These are phyloP conservation scores for Lamprotornis superbus DNA, from an alignment of 2,113 vertebrate genomes.

Conservation along the genomic window DNA sequence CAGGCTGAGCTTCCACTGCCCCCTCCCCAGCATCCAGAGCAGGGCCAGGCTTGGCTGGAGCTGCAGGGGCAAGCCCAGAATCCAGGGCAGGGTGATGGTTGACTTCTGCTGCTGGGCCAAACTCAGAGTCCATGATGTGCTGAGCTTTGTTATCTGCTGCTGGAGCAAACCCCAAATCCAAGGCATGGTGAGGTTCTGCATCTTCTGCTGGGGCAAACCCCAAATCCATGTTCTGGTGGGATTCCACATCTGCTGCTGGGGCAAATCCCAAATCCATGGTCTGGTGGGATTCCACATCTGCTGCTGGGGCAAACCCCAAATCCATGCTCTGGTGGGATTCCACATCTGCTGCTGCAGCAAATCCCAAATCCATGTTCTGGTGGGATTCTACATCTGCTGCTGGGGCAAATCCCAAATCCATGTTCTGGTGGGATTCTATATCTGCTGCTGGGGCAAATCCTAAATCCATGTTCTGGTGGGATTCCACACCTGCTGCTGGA, in stretches of 20 bases:
- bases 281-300: accelerated
- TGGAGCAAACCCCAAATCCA: neutral
- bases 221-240: accelerated
- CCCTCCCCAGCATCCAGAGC: neutral
- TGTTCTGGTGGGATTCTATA: accelerated
- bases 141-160: neutral
- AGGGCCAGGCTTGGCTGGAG: neutral
- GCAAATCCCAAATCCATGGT: accelerated
- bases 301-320: neutral
- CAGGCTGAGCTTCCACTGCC: neutral
- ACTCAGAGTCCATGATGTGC: accelerated
- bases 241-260: accelerated
- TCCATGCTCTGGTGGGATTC: accelerated
- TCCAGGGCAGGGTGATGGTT: neutral
- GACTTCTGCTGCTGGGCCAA: neutral
- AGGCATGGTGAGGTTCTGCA: accelerated
- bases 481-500: neutral
- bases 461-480: accelerated
- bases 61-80: neutral
- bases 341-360: neutral
- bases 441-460: neutral
- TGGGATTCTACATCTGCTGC: accelerated
- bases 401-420: neutral
- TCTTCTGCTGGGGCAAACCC: neutral
- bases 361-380: accelerated